Evolutionary conservation across 2,113 vertebrate species (phyloP), one percentile per base, ranked within the genome.

Genomic region (Gadus chalcogrammus): DNA sequence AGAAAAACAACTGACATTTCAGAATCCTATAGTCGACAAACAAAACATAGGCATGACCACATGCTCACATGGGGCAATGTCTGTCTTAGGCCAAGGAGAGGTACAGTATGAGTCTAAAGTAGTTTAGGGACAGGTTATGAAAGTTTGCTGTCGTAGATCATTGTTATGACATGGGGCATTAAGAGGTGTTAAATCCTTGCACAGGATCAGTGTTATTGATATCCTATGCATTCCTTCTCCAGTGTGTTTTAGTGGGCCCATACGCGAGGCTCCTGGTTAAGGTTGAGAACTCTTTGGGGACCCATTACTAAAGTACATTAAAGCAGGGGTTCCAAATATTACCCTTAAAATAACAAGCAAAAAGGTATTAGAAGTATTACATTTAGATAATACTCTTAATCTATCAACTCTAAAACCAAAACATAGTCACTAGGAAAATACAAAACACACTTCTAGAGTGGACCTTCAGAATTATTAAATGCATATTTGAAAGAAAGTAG

Each of bases 291-390:
- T 67, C 72, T 71, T 74, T 62, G 8, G 64, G 63, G 69, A 74
- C 61, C 53, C 28, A 66, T 84, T 42, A 63, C 59, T 64, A 35
- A 35, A 76, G 71, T 65, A 70, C 78, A 83, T 82, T 69, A 74
- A 65, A 70, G 38, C 24, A 48, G 48, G 16, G 61, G 59, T 48
- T 24, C 52, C 11, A 75, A 55, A 79, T 65, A 68, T 75, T 69
- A 67, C 15, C 52, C 27, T 1, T n/a, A 64, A 74, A 59, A 11
- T 12, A 69, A 48, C 63, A 74, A 48, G 42, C 31, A 35, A 35
- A 35, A 35, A 35, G 4, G 31, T 48, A 9, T 9, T 48, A 48
- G 7, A 13, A 48, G 8, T 9, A 48, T 48, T 48, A 48, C 42
- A 48, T 48, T 48, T 13, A 48, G 8, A 48, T 9, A 48, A 13